Evolutionary conservation across 2,113 vertebrate species (phyloP).

Genomic region (Prionailurus bengalensis): DNA sequence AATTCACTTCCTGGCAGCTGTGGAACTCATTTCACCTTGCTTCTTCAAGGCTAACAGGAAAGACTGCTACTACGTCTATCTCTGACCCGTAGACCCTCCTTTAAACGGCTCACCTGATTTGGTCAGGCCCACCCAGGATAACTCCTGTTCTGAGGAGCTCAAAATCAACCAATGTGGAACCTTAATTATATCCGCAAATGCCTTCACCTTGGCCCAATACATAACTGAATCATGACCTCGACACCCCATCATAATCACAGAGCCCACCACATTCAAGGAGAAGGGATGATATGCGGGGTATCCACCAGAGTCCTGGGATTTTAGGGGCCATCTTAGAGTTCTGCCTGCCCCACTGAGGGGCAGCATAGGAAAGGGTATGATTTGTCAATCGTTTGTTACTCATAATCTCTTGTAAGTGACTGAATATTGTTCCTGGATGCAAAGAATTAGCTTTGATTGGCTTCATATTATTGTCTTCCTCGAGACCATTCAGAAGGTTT

Average conservation of each 20-base stretch:
- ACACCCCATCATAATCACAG: neutral
- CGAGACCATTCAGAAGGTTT: neutral
- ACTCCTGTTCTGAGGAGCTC: neutral
- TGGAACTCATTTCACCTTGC: neutral
- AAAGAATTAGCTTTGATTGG: slow-evolving; percentile 31
- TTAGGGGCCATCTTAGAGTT: neutral
- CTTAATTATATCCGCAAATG: neutral
- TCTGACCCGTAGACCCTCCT: neutral
- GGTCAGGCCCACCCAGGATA: neutral
- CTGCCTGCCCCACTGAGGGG: neutral
- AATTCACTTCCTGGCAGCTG: neutral
- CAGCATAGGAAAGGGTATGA: neutral
- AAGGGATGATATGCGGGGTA: neutral
- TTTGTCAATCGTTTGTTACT: neutral
- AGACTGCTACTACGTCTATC: neutral
- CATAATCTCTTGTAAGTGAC: neutral
- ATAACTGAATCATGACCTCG: neutral
- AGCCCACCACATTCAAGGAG: neutral
- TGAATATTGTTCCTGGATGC: neutral
- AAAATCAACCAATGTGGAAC: neutral
- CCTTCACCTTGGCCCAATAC: neutral
- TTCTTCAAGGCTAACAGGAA: neutral
- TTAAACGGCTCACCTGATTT: neutral
- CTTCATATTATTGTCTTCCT: slow-evolving; percentile 36
- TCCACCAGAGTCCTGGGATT: neutral